Conservation (phyloP, 2,797 vertebrate species). For the Dendrocincla fuliginosa region DNA sequence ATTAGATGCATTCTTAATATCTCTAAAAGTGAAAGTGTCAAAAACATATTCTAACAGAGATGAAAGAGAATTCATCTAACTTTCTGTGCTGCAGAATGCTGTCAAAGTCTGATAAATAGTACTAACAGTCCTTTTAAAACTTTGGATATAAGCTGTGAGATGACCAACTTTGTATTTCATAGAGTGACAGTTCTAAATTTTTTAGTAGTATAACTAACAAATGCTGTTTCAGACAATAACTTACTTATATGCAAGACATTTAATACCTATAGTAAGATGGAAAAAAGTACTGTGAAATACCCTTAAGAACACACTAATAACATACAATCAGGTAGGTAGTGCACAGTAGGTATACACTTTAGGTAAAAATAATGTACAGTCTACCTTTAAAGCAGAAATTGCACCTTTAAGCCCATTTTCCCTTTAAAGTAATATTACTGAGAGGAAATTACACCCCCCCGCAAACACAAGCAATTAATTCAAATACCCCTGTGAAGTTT, state of each 20-base stretch:
- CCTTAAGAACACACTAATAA: background rate
- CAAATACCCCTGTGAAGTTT: background rate
- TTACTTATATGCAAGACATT: background rate
- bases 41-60: conserved; percentile 81
- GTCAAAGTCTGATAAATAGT: conserved; percentile 59
- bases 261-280: background rate
- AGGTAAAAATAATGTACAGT: background rate
- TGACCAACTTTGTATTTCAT: background rate
- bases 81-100: conserved; percentile 73
- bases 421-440: background rate
- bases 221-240: background rate
- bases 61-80: conserved; percentile 76
- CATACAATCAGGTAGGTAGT: background rate
- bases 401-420: background rate
- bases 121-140: background rate
- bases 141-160: background rate
- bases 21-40: conserved; percentile 75
- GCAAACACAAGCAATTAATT: background rate
- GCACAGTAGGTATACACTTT: background rate
- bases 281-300: background rate
- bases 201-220: background rate
- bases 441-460: background rate
- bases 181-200: background rate
- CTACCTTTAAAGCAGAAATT: background rate
- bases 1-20: conserved; percentile 74